Percentiles rank a stretch among this genome's conserved stretches.
These are phyloP conservation scores for Rotaria socialis DNA, from an alignment of 2,888 invertebrate species.

Conservation along the genomic window DNA sequence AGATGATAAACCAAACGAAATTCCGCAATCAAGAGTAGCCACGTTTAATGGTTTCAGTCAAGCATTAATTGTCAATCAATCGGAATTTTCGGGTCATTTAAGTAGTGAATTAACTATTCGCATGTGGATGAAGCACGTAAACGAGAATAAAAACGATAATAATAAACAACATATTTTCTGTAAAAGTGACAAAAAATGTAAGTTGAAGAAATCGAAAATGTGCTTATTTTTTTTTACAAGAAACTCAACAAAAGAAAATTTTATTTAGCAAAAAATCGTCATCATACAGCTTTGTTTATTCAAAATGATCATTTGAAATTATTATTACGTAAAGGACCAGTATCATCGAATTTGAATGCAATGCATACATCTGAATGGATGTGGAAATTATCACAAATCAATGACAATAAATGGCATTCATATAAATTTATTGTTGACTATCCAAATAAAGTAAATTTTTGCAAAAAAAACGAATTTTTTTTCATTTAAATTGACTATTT, in stretches of 20 bases:
- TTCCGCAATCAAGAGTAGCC: background rate
- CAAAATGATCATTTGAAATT: conserved; percentile 35
- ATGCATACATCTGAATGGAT: background rate
- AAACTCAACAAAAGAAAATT: no score
- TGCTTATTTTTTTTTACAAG: background rate
- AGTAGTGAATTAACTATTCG: background rate
- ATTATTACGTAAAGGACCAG: conserved; percentile 27
- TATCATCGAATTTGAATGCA: background rate
- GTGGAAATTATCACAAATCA: background rate
- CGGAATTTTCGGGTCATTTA: background rate
- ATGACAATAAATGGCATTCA: conserved; percentile 33
- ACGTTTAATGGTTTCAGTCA: background rate
- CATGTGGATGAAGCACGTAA: background rate
- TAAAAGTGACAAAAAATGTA: conserved; percentile 32
- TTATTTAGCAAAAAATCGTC: conserved; percentile 32
- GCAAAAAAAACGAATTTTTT: no score
- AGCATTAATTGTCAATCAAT: background rate
- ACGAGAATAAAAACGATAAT: background rate
- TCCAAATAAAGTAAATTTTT: background rate
- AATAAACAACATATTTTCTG: conserved; percentile 21
- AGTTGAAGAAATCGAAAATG: background rate
- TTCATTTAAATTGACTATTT: no score
- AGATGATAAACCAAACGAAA: background rate
- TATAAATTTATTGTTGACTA: conserved; percentile 26
- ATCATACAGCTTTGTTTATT: conserved; percentile 31